Conservation (phyloP, 1,140 invertebrate species). For the Danaus melanippus region DNA sequence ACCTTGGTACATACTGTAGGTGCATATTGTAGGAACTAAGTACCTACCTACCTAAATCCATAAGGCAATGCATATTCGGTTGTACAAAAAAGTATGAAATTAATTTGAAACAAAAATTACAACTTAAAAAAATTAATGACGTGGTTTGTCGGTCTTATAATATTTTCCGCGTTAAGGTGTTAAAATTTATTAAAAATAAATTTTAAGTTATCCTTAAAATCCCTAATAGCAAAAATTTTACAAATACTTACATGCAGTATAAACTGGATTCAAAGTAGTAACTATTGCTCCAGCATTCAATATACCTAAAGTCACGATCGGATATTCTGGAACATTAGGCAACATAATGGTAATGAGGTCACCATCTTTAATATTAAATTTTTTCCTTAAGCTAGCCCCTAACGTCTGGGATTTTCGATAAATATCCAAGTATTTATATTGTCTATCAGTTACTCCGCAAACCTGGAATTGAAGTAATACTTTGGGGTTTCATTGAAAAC, state of each 20-base stretch:
- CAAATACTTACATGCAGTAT: slow-evolving; percentile 78
- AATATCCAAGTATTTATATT: slow-evolving; percentile 80
- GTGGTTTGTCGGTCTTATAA: no score
- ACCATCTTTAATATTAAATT: slow-evolving; percentile 78
- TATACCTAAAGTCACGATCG: slow-evolving; percentile 77
- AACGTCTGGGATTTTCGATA: slow-evolving; percentile 77
- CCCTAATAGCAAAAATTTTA: no score
- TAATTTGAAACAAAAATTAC: no score
- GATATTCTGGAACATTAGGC: slow-evolving; percentile 84
- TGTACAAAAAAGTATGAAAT: no score
- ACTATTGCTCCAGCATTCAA: slow-evolving; percentile 79
- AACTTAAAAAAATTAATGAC: no score
- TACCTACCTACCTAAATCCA: no score
- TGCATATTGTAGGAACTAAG: no score
- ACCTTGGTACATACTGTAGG: no score
- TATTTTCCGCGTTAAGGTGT: no score
- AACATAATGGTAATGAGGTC: slow-evolving; percentile 81
- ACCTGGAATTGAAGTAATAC: no score
- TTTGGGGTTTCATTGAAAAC: no score
- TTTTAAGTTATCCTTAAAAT: slow-evolving; percentile 35
- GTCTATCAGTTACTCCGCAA: slow-evolving; percentile 75
- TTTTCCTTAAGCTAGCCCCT: slow-evolving; percentile 77
- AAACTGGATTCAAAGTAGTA: slow-evolving; percentile 86
- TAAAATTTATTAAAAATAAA: neutral
- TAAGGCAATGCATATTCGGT: no score